Evolutionary conservation across 2,797 vertebrate genomes (phyloP).

Genomic region (Neopelma chrysocephalum): DNA sequence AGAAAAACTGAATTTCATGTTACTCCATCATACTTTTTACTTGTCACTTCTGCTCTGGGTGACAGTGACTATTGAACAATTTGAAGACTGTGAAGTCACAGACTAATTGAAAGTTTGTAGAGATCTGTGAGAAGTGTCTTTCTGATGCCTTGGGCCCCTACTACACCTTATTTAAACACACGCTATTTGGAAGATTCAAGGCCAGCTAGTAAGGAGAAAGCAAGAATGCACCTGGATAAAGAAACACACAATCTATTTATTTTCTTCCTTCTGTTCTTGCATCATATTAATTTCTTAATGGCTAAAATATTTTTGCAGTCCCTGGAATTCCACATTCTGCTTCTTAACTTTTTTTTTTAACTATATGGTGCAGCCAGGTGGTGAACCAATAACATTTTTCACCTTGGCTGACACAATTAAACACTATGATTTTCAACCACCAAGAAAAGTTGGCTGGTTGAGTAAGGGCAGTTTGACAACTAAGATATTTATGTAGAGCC

Average conservation of each 20-base stretch:
- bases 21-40: neutral
- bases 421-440: slow-evolving; percentile 58
- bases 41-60: neutral
- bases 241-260: neutral
- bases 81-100: neutral
- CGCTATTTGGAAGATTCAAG: neutral
- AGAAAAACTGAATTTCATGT: neutral
- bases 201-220: neutral
- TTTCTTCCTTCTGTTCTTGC: neutral
- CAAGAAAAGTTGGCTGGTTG: slow-evolving; percentile 57
- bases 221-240: neutral
- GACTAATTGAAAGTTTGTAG: neutral
- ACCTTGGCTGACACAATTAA: slow-evolving; percentile 48
- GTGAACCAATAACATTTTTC: slow-evolving; percentile 47
- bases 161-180: neutral
- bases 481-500: slow-evolving; percentile 67
- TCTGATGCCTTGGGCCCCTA: neutral
- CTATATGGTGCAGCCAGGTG: slow-evolving; percentile 24
- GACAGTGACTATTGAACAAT: neutral
- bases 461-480: slow-evolving; percentile 70
- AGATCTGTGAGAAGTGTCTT: neutral
- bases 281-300: neutral
- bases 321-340: neutral
- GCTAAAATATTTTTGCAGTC: neutral
- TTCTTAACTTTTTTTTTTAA: neutral